These are phyloP conservation scores for Cyclopterus lumpus DNA, from an alignment of 2,797 vertebrate species.

Conservation along the genomic window DNA sequence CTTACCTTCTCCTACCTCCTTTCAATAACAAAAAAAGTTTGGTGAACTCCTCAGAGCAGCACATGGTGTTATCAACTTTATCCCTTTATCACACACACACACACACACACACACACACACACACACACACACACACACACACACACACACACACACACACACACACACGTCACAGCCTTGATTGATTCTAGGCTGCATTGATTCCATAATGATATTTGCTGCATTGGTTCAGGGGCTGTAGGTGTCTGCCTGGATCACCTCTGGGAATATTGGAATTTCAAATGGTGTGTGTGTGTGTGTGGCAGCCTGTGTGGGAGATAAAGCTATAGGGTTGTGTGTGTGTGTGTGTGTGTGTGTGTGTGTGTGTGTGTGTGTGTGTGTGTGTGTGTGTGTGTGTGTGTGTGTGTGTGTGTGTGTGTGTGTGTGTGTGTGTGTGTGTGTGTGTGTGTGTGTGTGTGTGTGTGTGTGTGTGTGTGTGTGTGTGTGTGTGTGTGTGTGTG, in stretches of 20 bases:
- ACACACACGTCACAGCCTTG: constrained; percentile 14
- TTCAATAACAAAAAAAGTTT: constrained; percentile 69
- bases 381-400: constrained; percentile 19
- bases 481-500: constrained; percentile 22
- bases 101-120: neutral
- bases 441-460: constrained; percentile 25
- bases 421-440: constrained; percentile 25
- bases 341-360: constrained; percentile 11
- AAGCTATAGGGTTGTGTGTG: constrained; percentile 16
- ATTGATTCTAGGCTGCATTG: constrained; percentile 60
- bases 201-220: constrained; percentile 74
- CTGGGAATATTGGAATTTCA: constrained; percentile 64
- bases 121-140: constrained; percentile 23
- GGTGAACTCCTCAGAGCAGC: constrained; percentile 65
- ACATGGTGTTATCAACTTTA: constrained; percentile 62
- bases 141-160: constrained; percentile 25
- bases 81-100: constrained; percentile 36
- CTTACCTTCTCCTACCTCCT: constrained; percentile 37
- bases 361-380: constrained; percentile 12
- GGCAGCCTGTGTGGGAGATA: constrained; percentile 13
- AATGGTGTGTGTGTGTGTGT: constrained; percentile 41
- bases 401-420: constrained; percentile 24
- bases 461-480: constrained; percentile 26
- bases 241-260: constrained; percentile 51
- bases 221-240: constrained; percentile 52